These are phyloP conservation scores for Cryptoblepharus egeriae DNA, from an alignment of 2,797 vertebrate species.

Conservation along the genomic window DNA sequence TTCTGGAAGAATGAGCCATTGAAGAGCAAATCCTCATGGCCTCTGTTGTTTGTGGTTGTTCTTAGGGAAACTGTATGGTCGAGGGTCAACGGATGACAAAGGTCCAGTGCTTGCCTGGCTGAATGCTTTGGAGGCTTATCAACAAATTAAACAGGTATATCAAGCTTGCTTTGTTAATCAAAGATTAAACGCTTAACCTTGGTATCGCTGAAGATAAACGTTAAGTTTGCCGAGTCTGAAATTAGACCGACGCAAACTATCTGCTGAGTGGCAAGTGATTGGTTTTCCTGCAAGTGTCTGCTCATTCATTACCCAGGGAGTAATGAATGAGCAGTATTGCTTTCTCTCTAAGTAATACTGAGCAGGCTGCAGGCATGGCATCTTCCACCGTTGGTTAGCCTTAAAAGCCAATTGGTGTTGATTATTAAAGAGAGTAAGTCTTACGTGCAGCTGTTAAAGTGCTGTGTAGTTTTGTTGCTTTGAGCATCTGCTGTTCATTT, in stretches of 20 bases:
- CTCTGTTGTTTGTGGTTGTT: constrained; percentile 18
- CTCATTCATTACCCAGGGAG: background rate
- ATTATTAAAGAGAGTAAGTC: background rate
- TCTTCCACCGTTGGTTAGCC: background rate
- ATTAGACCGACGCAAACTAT: background rate
- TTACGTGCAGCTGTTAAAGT: background rate
- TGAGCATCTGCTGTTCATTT: background rate
- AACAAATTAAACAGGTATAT: constrained; percentile 89
- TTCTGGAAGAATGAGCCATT: no score
- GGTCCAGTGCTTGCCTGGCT: constrained; percentile 96
- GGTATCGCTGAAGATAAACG: constrained; percentile 9
- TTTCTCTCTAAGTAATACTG: background rate
- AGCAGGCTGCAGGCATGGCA: background rate
- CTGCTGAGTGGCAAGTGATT: background rate
- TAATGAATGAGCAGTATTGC: no score
- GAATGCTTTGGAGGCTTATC: constrained; percentile 93
- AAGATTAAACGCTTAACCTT: constrained; percentile 1
- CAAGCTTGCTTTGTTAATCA: constrained; percentile 11
- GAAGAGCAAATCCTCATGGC: background rate
- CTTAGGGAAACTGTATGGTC: constrained; percentile 91
- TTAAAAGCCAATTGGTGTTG: background rate
- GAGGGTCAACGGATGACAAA: constrained; percentile 97
- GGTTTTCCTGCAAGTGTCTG: background rate
- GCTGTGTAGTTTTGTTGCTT: background rate
- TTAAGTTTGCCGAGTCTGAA: background rate